A percentile compares a stretch with the other conserved stretches of the same genome.
Conservation (phyloP, 2,113 vertebrate genomes). For the Lanius collurio region DNA sequence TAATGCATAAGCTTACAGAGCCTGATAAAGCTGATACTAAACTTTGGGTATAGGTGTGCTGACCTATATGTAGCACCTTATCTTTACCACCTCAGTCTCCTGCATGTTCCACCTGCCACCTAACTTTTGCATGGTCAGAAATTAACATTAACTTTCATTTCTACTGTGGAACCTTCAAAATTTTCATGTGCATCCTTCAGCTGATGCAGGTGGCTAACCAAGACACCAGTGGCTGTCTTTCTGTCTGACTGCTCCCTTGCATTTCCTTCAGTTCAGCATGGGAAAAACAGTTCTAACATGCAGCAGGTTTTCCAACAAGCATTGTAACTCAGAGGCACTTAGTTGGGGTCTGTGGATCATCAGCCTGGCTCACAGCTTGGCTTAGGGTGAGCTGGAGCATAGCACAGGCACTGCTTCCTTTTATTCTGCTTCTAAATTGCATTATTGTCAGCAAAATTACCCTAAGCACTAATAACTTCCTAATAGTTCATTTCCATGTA, state of each 20-base stretch:
- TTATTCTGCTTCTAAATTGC: constrained; percentile 34
- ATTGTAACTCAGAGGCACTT: background rate
- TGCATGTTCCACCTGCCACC: background rate
- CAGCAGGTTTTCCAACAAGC: background rate
- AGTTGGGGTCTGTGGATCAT: background rate
- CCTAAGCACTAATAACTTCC: constrained; percentile 39
- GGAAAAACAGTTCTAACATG: background rate
- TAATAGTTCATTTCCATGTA: constrained; percentile 27
- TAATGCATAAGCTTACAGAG: background rate
- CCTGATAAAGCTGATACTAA: background rate
- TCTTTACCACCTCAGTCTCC: background rate
- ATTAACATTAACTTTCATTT: background rate
- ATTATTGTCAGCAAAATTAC: constrained; percentile 35
- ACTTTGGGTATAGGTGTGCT: background rate
- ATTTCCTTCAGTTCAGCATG: background rate
- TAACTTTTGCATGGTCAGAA: background rate
- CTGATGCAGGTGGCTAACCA: background rate
- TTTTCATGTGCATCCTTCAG: background rate
- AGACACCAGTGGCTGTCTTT: background rate
- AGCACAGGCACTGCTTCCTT: constrained; percentile 19
- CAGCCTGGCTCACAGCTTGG: background rate
- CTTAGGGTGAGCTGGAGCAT: background rate
- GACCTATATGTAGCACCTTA: background rate
- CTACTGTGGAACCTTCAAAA: background rate
- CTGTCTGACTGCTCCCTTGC: background rate